Conservation (phyloP, 2,888 invertebrate genomes). For the Lasioglossum villosulum region DNA sequence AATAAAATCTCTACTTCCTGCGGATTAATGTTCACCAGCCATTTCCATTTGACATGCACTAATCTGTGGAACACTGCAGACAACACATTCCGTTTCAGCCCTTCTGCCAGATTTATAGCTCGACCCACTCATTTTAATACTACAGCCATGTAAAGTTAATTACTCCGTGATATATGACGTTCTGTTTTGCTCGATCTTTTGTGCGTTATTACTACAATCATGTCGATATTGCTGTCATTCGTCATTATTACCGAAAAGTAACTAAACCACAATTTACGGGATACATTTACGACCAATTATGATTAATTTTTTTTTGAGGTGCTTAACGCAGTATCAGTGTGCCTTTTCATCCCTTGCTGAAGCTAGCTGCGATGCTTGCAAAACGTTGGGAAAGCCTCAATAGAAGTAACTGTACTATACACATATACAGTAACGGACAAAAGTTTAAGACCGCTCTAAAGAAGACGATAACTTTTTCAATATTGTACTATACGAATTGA, state of each 20-base stretch:
- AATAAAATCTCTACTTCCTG: conserved; percentile 2
- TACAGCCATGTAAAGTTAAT: conserved; percentile 3
- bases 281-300: no score
- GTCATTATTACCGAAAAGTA: background rate
- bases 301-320: no score
- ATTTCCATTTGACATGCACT: conserved; percentile 4
- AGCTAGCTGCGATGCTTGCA: no score
- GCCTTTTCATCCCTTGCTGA: no score
- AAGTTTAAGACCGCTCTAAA: no score
- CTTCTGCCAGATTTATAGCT: background rate
- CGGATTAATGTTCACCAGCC: conserved; percentile 5
- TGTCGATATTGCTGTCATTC: background rate
- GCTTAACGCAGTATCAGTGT: no score
- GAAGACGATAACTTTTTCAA: no score
- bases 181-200: background rate
- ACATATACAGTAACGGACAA: no score
- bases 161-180: background rate
- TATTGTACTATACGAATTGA: no score
- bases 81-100: background rate
- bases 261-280: background rate
- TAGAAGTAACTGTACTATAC: no score
- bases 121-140: conserved; percentile 11
- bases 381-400: no score
- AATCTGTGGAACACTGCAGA: conserved; percentile 10
- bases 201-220: background rate